Evolutionary conservation across 1,140 invertebrate species (phyloP), one percentile per base, ranked within the genome.

Genomic region (Zaprionus camerounensis): DNA sequence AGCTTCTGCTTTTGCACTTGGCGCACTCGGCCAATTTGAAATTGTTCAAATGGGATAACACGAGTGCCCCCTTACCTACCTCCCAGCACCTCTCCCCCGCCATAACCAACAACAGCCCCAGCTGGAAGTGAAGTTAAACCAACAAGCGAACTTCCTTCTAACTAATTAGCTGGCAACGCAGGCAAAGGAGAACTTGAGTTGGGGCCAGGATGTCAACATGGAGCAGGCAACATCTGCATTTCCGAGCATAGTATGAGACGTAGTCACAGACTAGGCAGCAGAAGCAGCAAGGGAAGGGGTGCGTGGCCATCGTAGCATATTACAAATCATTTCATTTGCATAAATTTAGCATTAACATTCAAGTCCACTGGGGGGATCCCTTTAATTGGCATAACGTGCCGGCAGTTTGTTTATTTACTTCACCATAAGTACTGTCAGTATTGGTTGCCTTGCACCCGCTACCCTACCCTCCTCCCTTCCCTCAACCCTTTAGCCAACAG

Each of bases 291-390:
- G 11, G 0, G 24, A 31, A 2, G 20, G 11, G 20, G 20, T 5
- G 46, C 20, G 1, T n/a, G 12, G 11, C 11, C 38, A 41, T 75
- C 69, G 38, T 31, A 72, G 73, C 74, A 76, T 76, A 76, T 76
- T 76, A 67, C 73, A 78, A 79, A 79, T 79, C 73, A 76, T 71
- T 76, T 79, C 36, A 79, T 79, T 79, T 76, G 62, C 76, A 79
- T 79, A 79, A 79, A 79, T 79, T 76, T 36, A 41, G 44, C 76
- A 79, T 79, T 79, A 76, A 59, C 69, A 76, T 72, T 66, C 74
- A 56, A 57, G 46, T 56, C 56, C 62, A 22, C 22, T 12, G 31
- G 12, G 74, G 44, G 56, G 22, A 76, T 59, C 49, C 62, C 41
- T 67, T 73, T 74, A 68, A 74, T 68, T 74, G 75, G 71, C 64